These are phyloP conservation scores for Ganaspis brasiliensis DNA, from an alignment of 2,888 invertebrate genomes.

Conservation along the genomic window DNA sequence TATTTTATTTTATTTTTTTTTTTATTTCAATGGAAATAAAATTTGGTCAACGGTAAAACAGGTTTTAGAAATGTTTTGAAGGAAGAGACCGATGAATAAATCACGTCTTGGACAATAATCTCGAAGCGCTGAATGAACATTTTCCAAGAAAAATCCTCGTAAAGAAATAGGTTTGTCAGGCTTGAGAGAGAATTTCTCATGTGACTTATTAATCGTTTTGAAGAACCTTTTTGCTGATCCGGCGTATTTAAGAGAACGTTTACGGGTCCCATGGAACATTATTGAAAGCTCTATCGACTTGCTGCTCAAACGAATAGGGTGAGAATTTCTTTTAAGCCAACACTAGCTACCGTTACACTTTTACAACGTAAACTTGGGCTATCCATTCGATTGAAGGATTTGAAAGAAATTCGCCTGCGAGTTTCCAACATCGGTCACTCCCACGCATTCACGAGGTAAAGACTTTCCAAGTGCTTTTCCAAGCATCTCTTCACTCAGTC, in stretches of 20 bases:
- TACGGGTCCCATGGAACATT: constrained; percentile 33
- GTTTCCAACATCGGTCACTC: constrained; percentile 59
- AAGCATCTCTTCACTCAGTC: constrained; percentile 9
- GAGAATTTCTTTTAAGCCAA: constrained; percentile 32
- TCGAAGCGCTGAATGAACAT: background rate
- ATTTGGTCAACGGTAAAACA: background rate
- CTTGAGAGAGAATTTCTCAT: constrained; percentile 9
- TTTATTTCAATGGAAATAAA: background rate
- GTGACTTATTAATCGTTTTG: constrained; percentile 33
- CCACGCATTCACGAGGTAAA: constrained; percentile 51
- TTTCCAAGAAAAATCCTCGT: constrained; percentile 19
- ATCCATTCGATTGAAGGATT: constrained; percentile 21
- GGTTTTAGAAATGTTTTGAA: background rate
- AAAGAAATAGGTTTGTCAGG: background rate
- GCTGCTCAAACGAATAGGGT: constrained; percentile 29
- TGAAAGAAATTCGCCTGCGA: constrained; percentile 51
- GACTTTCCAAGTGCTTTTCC: constrained; percentile 57
- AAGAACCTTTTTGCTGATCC: constrained; percentile 37
- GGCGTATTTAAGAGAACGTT: constrained; percentile 29
- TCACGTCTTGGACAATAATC: constrained; percentile 3
- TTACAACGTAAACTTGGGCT: constrained; percentile 5
- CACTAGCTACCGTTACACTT: constrained; percentile 24
- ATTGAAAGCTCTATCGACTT: constrained; percentile 37
- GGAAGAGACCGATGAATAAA: background rate
- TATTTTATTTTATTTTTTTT: background rate